Percentiles rank a stretch among this genome's conserved stretches.
phyloP scores from a whole-genome alignment of 2,888 invertebrate species.

The Hemicrepidius hirtus region DNA sequence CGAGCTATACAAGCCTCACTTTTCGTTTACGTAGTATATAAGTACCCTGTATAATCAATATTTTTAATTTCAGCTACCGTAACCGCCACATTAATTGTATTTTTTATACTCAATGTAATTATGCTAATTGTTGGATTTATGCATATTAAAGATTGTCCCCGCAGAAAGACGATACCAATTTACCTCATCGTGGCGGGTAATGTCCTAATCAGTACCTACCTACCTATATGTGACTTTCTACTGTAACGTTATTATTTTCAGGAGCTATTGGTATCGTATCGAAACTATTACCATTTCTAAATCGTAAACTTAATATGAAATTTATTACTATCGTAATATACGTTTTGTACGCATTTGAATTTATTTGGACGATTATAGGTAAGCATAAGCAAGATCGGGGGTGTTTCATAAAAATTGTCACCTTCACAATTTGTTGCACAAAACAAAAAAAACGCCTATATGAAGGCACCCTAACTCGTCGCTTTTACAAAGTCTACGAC shows the following conservation, averaged over 20 bases:
- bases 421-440: no score
- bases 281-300: slow-evolving; percentile 34
- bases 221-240: no score
- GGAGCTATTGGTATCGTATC: slow-evolving; percentile 34
- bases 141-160: slow-evolving; percentile 21
- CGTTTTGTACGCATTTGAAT: slow-evolving; percentile 26
- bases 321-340: slow-evolving; percentile 14
- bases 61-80: slow-evolving; percentile 36
- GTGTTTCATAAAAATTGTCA: no score
- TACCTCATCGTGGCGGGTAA: slow-evolving; percentile 39
- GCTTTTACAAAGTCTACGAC: no score
- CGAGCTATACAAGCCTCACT: no score
- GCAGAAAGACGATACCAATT: slow-evolving; percentile 12
- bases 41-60: no score
- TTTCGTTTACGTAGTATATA: no score
- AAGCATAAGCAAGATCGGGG: no score
- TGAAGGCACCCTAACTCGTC: no score
- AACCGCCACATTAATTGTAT: slow-evolving; percentile 23
- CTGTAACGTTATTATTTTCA: slow-evolving; percentile 18
- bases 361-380: slow-evolving; percentile 36
- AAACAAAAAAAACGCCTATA: no score
- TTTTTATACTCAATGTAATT: slow-evolving; percentile 32
- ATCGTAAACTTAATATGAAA: slow-evolving; percentile 17
- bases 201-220: no score
- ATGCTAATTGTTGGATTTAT: slow-evolving; percentile 35